Conservation (phyloP, 2,113 vertebrate species). For the Eubucco bourcierii region DNA sequence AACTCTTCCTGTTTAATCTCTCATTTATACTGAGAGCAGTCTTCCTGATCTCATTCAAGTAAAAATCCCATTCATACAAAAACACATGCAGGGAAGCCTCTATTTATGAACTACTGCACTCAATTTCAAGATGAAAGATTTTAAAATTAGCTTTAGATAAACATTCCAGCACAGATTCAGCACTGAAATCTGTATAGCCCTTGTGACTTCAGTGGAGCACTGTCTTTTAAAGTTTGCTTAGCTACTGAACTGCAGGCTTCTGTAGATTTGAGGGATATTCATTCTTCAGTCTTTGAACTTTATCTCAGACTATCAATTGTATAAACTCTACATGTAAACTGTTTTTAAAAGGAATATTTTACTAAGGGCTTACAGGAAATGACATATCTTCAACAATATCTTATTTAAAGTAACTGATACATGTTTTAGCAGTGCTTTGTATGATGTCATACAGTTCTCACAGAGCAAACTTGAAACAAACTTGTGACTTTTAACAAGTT, state of each 20-base stretch:
- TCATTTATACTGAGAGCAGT: neutral
- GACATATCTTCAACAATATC: neutral
- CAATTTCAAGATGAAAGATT: slow-evolving; percentile 12
- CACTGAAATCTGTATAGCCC: neutral
- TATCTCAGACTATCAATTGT: neutral
- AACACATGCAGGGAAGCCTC: neutral
- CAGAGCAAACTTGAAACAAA: neutral
- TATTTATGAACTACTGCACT: neutral
- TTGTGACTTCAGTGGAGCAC: neutral
- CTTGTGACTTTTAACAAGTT: neutral
- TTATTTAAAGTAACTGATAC: neutral
- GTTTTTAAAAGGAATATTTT: neutral
- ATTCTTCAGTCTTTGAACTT: neutral
- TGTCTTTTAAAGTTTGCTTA: neutral
- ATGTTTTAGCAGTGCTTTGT: neutral
- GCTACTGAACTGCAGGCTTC: neutral
- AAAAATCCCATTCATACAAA: neutral
- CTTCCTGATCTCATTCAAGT: neutral
- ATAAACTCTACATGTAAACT: neutral
- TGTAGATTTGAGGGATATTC: neutral
- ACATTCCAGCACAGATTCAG: neutral
- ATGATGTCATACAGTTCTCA: neutral
- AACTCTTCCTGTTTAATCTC: neutral
- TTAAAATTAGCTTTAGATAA: slow-evolving; percentile 26
- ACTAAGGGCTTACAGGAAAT: neutral